phyloP scores from a whole-genome alignment of 2,888 invertebrate genomes.

The Thumatha senex region DNA sequence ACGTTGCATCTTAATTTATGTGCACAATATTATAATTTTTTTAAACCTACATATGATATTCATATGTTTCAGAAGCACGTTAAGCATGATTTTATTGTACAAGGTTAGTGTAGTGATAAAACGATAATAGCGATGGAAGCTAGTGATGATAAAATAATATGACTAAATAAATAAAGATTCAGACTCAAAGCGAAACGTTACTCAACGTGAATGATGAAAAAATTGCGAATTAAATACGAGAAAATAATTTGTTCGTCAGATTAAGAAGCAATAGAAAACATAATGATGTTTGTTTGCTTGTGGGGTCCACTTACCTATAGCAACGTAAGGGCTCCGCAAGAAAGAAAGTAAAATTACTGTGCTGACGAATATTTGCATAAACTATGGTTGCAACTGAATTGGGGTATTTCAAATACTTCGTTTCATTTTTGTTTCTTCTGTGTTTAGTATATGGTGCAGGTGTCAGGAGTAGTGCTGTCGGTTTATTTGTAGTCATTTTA shows the following conservation, averaged over 20 bases:
- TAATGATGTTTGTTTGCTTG: constrained; percentile 63
- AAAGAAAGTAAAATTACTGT: constrained; percentile 82
- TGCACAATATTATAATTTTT: constrained; percentile 3
- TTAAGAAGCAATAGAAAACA: constrained; percentile 64
- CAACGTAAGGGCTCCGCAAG: constrained; percentile 84
- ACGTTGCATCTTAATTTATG: constrained; percentile 1
- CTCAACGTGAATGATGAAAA: constrained; percentile 70
- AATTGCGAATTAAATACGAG: constrained; percentile 61
- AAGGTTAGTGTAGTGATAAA: constrained; percentile 35
- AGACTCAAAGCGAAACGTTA: constrained; percentile 83
- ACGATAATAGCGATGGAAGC: constrained; percentile 55
- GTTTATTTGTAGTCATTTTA: constrained; percentile 18
- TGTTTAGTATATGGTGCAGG: constrained; percentile 25
- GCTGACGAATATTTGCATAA: constrained; percentile 70
- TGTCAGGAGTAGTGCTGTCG: constrained; percentile 25
- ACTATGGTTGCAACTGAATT: constrained; percentile 56
- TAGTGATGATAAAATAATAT: constrained; percentile 53
- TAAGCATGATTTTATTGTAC: constrained; percentile 46
- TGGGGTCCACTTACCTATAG: constrained; percentile 80
- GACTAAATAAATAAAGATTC: constrained; percentile 58
- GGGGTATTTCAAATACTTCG: constrained; percentile 33
- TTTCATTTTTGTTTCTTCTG: constrained; percentile 16
- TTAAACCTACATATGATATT: constrained; percentile 12
- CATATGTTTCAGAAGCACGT: constrained; percentile 45
- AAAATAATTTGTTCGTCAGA: constrained; percentile 47